A percentile compares a stretch with the other conserved stretches of the same genome.
These are phyloP conservation scores for Archips xylosteana DNA, from an alignment of 2,888 invertebrate genomes.

Conservation along the genomic window DNA sequence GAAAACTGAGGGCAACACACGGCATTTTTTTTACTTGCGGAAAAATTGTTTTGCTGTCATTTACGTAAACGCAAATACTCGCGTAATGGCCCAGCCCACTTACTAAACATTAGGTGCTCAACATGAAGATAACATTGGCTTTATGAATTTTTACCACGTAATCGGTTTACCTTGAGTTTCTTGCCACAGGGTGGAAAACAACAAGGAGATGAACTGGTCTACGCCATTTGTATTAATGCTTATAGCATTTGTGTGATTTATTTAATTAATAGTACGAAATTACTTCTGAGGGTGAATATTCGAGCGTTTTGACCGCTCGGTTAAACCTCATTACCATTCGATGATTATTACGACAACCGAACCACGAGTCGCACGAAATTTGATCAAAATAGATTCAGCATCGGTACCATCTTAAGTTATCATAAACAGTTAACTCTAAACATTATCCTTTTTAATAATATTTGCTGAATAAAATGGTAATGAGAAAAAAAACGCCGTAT, in stretches of 20 bases:
- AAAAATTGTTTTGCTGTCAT: slow-evolving; percentile 41
- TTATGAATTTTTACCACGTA: slow-evolving; percentile 81
- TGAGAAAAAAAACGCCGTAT: no score
- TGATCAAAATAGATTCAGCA: no score
- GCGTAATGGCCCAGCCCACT: slow-evolving; percentile 61
- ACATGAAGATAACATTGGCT: slow-evolving; percentile 68
- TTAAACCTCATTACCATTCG: no score
- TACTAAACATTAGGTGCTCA: slow-evolving; percentile 66
- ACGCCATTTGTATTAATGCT: neutral
- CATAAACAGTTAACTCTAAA: no score
- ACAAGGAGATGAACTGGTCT: slow-evolving; percentile 18
- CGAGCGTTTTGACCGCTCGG: no score
- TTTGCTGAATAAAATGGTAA: no score
- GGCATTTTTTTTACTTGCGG: slow-evolving; percentile 51
- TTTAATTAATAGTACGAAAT: no score
- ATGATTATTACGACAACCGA: no score
- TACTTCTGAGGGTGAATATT: no score
- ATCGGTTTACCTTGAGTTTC: slow-evolving; percentile 76
- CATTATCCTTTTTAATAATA: no score
- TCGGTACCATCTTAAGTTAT: no score
- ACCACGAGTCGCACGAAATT: no score
- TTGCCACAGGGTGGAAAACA: slow-evolving; percentile 15
- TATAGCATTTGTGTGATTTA: neutral
- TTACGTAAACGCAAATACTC: slow-evolving; percentile 49
- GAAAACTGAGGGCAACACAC: slow-evolving; percentile 16